Evolutionary conservation across 2,113 vertebrate genomes (phyloP).

Genomic region (Pseudorasbora parva): DNA sequence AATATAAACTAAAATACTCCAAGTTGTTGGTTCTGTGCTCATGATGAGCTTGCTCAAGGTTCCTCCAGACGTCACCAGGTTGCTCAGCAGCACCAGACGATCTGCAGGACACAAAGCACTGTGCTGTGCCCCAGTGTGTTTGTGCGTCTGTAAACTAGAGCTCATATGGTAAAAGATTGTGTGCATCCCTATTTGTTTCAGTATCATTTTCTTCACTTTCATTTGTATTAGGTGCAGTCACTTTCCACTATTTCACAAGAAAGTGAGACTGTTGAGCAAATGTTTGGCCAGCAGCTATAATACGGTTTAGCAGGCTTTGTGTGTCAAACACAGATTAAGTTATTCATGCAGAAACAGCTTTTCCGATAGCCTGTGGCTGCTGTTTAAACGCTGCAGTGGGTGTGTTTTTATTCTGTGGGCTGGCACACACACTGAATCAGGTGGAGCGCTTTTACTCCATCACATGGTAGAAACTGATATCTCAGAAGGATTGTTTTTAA

Average conservation of each 20-base stretch:
- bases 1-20: background rate
- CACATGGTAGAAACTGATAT: background rate
- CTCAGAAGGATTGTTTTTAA: background rate
- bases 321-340: slow-evolving; percentile 21
- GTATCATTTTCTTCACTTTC: background rate
- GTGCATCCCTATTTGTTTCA: background rate
- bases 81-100: background rate
- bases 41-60: background rate
- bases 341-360: slow-evolving; percentile 14
- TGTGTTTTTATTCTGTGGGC: background rate
- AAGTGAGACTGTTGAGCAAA: background rate
- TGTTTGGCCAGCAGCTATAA: background rate
- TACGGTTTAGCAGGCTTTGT: slow-evolving; percentile 20
- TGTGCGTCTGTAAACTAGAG: background rate
- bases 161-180: background rate
- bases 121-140: background rate
- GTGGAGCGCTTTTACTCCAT: background rate
- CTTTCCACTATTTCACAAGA: background rate
- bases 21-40: background rate
- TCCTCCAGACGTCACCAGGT: background rate
- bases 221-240: background rate
- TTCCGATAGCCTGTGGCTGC: background rate
- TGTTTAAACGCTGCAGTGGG: background rate
- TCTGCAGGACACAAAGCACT: background rate
- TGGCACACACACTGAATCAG: background rate